A percentile compares a stretch with the other conserved stretches of the same genome.
Evolutionary conservation across 2,888 invertebrate genomes (phyloP).

Genomic region (Parelbella ahira): DNA sequence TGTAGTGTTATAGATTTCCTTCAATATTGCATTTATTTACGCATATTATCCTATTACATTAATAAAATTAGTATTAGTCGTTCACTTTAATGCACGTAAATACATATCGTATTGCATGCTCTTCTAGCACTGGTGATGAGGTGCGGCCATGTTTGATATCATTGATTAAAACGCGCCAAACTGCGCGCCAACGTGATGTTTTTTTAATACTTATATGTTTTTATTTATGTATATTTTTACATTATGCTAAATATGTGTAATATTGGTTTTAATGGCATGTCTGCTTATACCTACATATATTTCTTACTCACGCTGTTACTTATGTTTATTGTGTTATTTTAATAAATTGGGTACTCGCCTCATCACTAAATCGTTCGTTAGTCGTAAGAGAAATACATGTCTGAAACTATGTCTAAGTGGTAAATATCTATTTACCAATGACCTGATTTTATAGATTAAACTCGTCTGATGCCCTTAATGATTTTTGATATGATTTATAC

Average conservation of each 20-base stretch:
- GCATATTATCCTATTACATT: constrained; percentile 24
- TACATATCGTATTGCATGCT: constrained; percentile 29
- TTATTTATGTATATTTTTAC: too few species aligned
- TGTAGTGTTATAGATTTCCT: constrained; percentile 14
- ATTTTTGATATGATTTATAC: constrained; percentile 43
- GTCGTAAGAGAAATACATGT: constrained; percentile 78
- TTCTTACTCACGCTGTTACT: too few species aligned
- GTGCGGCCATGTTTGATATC: constrained; percentile 4
- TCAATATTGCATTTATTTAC: constrained; percentile 34
- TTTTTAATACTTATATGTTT: too few species aligned
- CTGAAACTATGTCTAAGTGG: constrained; percentile 79
- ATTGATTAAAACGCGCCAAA: constrained; percentile 9
- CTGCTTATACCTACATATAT: too few species aligned
- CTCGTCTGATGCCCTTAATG: constrained; percentile 44
- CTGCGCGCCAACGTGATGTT: too few species aligned
- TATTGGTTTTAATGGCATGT: too few species aligned
- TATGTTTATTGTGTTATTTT: too few species aligned
- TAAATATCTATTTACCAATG: constrained; percentile 41
- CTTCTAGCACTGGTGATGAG: constrained; percentile 12
- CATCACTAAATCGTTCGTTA: constrained; percentile 35
- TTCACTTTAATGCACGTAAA: constrained; percentile 13
- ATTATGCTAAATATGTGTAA: too few species aligned
- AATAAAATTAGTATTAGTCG: constrained; percentile 4
- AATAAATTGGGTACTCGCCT: too few species aligned
- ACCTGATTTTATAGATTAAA: constrained; percentile 60